Evolutionary conservation across 2,797 vertebrate genomes (phyloP).

Genomic region (Gambelia wislizenii): DNA sequence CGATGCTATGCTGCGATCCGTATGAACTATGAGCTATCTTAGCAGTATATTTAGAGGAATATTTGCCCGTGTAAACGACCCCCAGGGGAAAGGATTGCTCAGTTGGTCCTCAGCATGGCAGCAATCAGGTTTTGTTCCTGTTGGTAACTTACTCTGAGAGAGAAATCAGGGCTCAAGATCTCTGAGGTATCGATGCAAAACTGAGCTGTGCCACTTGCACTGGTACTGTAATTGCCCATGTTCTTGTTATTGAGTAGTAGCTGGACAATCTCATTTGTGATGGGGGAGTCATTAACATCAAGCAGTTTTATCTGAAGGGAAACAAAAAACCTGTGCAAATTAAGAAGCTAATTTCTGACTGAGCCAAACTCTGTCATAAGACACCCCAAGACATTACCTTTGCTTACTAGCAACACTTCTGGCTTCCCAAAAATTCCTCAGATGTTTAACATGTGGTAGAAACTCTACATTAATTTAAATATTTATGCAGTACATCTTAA

Average conservation of each 20-base stretch:
- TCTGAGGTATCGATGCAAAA: constrained; percentile 82
- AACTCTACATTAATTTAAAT: background rate
- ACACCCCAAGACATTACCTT: background rate
- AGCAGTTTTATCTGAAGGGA: constrained; percentile 81
- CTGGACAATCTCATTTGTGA: constrained; percentile 70
- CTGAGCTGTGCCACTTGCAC: constrained; percentile 75
- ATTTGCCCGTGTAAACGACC: too few species aligned
- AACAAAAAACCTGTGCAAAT: background rate
- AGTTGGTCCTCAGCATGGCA: background rate
- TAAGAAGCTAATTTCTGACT: background rate
- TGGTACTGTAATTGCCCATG: constrained; percentile 77
- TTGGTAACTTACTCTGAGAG: constrained; percentile 77
- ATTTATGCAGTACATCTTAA: background rate
- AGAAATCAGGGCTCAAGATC: constrained; percentile 70
- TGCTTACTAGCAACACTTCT: background rate
- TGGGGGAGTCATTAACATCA: constrained; percentile 71
- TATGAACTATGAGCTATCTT: too few species aligned
- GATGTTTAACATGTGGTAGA: too few species aligned
- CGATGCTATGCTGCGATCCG: too few species aligned
- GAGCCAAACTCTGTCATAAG: background rate
- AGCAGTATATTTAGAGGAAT: too few species aligned
- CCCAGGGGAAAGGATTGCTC: too few species aligned
- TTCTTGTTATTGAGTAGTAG: constrained; percentile 74
- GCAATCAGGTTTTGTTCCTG: background rate
- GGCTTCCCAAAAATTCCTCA: background rate